Evolutionary conservation across 2,797 vertebrate species (phyloP), one percentile per base, ranked within the genome.

Genomic region (Sebastolobus alascanus): DNA sequence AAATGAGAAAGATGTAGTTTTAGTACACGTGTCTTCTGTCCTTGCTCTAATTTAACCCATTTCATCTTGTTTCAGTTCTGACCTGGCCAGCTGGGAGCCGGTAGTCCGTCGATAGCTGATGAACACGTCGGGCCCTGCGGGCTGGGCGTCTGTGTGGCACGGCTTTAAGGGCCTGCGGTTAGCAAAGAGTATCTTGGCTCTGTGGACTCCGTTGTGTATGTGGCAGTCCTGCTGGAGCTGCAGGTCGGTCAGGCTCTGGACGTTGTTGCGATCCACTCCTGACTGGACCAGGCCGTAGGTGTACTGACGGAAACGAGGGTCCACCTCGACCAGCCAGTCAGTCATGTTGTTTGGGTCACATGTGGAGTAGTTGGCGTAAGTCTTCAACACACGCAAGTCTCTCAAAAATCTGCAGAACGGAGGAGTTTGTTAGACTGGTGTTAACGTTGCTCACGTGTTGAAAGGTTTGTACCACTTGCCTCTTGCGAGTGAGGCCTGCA

Each of bases 31-130:
- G 12, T 5, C 27, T 18, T 43, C 4, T 46, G 29, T 43, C 7
- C 20, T 2, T 18, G 3, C 5, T 6, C 59, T 54, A 38, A 54
- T 33, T 35, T 22, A 14, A 38, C 13, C 20, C 46, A 50, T 50
- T 20, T 52, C 50, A 20, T 18, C 50, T 52, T 52, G 40, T 46
- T 27, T 78, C 10, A 29, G 71, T 52, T 72, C 88, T 89, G 63
- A 99, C 99, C 99, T 99, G 93, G 99, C 99, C 87, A 99, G 94
- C 93, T 99, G 99, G 0, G 98, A 99, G 16, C 99, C 98, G 0
- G 97, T 98, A 60, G 94, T 97, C 69, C 99, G 93, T 1, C 98
- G 95, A 93, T 99, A 99, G 94, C 99, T 99, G 93, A 99, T 99
- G 87, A 99, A 99, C 3, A 99, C 98, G 0, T 99, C 98, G 0